A percentile compares a stretch with the other conserved stretches of the same genome.
These are phyloP conservation scores for Philaethria dido DNA, from an alignment of 2,888 invertebrate genomes.

Conservation along the genomic window DNA sequence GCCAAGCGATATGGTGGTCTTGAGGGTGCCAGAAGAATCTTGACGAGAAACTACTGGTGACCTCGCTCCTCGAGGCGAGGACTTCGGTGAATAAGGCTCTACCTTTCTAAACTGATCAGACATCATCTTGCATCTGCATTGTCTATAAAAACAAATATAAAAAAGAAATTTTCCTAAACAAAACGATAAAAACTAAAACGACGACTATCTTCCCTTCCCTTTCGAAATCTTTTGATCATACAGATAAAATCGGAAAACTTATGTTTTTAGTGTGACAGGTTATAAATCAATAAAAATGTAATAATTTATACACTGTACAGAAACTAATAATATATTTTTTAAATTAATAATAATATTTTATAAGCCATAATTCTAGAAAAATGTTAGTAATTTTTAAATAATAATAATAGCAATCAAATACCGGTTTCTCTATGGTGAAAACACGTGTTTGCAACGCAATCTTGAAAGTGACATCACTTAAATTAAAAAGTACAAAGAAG, in stretches of 20 bases:
- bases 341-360: not conserved
- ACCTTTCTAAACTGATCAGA: slow-evolving; percentile 96
- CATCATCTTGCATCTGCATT: slow-evolving; percentile 91
- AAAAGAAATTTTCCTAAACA: slow-evolving; percentile 70
- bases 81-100: slow-evolving; percentile 97
- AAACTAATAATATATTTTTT: not conserved
- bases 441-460: slow-evolving; percentile 57
- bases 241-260: slow-evolving; percentile 30
- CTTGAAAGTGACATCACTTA: slow-evolving; percentile 41
- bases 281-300: slow-evolving; percentile 8
- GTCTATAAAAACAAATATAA: slow-evolving; percentile 66
- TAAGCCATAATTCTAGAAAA: not conserved
- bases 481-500: slow-evolving; percentile 59
- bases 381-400: not conserved
- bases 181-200: slow-evolving; percentile 70
- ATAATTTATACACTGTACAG: not conserved
- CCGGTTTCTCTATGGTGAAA: slow-evolving; percentile 55
- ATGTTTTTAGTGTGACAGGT: slow-evolving; percentile 18
- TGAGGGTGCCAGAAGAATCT: slow-evolving; percentile 98
- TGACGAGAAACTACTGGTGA: slow-evolving; percentile 98
- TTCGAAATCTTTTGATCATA: slow-evolving; percentile 45
- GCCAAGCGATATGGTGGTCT: slow-evolving; percentile 98
- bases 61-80: slow-evolving; percentile 95
- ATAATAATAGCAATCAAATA: not conserved
- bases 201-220: slow-evolving; percentile 52